Evolutionary conservation across 2,113 vertebrate genomes (phyloP).

Genomic region (Apeltes quadracus): DNA sequence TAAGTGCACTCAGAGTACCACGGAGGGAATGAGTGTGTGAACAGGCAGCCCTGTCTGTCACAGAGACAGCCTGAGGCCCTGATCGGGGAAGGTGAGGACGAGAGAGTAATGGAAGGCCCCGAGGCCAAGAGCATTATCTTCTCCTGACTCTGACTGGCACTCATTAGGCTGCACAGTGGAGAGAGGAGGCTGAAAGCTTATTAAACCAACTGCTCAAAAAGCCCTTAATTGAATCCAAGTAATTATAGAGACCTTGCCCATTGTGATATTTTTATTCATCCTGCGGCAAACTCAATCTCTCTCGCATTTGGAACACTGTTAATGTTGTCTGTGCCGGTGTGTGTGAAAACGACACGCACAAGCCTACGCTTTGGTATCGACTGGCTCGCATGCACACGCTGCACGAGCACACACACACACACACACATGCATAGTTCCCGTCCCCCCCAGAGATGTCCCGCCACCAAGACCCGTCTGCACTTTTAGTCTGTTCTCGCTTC

Average conservation of each 20-base stretch:
- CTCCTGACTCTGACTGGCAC: slow-evolving; percentile 78
- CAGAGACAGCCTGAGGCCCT: slow-evolving; percentile 53
- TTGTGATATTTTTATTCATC: slow-evolving; percentile 80
- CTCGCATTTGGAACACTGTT: slow-evolving; percentile 78
- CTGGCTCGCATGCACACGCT: slow-evolving; percentile 11
- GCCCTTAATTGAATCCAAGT: slow-evolving; percentile 78
- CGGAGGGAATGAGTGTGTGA: slow-evolving; percentile 37
- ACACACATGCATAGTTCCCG: slow-evolving; percentile 10
- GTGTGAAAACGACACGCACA: slow-evolving; percentile 50
- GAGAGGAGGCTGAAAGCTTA: slow-evolving; percentile 75
- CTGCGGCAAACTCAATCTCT: slow-evolving; percentile 74
- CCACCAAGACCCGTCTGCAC: slow-evolving; percentile 54
- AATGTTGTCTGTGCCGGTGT: slow-evolving; percentile 75
- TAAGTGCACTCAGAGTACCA: slow-evolving; percentile 24
- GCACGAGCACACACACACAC: slow-evolving; percentile 2
- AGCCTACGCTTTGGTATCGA: slow-evolving; percentile 16
- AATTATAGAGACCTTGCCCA: slow-evolving; percentile 78
- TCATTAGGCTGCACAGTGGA: slow-evolving; percentile 73
- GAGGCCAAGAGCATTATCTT: slow-evolving; percentile 74
- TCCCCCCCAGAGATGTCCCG: slow-evolving; percentile 60
- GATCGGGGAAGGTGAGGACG: slow-evolving; percentile 56
- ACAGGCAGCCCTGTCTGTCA: slow-evolving; percentile 52
- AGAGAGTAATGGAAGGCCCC: slow-evolving; percentile 69
- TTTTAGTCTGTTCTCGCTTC: slow-evolving; percentile 57
- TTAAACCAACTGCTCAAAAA: slow-evolving; percentile 75